Base-by-base conservation (phyloP, 2,888 invertebrate genomes). In the Leptopilina myrica region DNA sequence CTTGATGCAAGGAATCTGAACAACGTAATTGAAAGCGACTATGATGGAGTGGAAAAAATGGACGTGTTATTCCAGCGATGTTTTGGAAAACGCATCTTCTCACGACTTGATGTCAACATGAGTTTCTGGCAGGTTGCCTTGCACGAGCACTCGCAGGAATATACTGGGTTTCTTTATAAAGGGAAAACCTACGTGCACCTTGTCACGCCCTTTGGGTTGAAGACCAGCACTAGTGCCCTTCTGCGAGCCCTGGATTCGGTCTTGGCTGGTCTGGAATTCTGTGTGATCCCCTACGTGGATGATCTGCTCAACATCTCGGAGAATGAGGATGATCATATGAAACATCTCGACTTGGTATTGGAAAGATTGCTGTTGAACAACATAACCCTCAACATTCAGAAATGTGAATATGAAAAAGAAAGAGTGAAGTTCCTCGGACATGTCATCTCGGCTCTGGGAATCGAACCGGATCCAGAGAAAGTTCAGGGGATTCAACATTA, bases 321-420 rank as follows among this genome's bases (percentile, higher is more conserved):
- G 14, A 11, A 11, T 0, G 73, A 76, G 12, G 76, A 77, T 0
- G 64, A 69, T 8, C 81, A 81, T 7, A 12, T 79, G 3, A 8
- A 76, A 7, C 81, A 86, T 33, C 62, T 86, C 11, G 62, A 78
- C n/a, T 62, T 15, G 11, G 69, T 86, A 11, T 81, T 86, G 5
- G 4, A 64, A 0, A 64, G 77, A 11, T 64, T 86, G 4, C 9
- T 53, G 5, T n/a, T 77, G 14, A 77, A 83, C 8, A 82, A 81
- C 3, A 78, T 87, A 62, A 86, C 85, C 6, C 49, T 78, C 3
- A 78, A 76, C 6, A 93, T 86, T 93, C 92, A 12, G 92, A 89
- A 59, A 91, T 90, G 85, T 93, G 89, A 9, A 87, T 95, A 91
- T 0, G 98, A n/a, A 0, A 20, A 62, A 33, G 62, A 49, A 5